Evolutionary conservation across 2,888 invertebrate species (phyloP), one percentile per base, ranked within the genome.

Genomic region (Lissocephala sabroskyi): DNA sequence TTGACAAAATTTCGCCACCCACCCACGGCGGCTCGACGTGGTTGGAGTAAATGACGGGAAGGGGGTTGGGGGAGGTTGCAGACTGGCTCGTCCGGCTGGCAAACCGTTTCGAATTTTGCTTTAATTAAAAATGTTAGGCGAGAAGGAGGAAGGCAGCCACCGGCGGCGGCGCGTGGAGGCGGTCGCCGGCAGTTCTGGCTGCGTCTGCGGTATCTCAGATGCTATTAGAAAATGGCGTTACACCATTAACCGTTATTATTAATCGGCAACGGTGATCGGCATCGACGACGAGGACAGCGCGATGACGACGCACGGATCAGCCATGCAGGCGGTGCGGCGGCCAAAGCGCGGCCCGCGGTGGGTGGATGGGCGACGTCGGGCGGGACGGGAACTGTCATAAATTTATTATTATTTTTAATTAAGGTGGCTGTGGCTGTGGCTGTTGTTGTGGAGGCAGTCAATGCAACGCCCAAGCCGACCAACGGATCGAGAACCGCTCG

Each of bases 341-440:
- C 14, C 10, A 11, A n/a, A n/a, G n/a, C n/a, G n/a, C n/a, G n/a
- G 14, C 1, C 13, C 35, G 16, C 6, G 5, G 41, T 17, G 4
- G 14, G 46, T 52, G 47, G 50, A 11, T 1, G 33, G 33, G 11
- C 53, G 47, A 49, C 54, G 58, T 56, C 73, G 53, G 54, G 67
- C 53, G 57, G 59, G 62, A 73, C 65, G 63, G 62, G 68, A 68
- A 65, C 74, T 71, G 74, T 76, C 76, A 63, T 76, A 73, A 71
- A 73, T 71, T 71, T 71, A 71, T 71, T 73, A 71, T 76, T 73
- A 71, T 76, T 71, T 76, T 65, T 63, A 71, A 71, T 71, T 71
- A 71, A 76, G 16, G n/a, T 26, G 10, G 14, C 28, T 45, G 49
- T 41, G 29, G 39, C 6, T 41, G 26, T 35, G 17, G 28, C 28